These are phyloP conservation scores for Clarias macrocephalus DNA, from an alignment of 2,113 vertebrate genomes.

Conservation along the genomic window DNA sequence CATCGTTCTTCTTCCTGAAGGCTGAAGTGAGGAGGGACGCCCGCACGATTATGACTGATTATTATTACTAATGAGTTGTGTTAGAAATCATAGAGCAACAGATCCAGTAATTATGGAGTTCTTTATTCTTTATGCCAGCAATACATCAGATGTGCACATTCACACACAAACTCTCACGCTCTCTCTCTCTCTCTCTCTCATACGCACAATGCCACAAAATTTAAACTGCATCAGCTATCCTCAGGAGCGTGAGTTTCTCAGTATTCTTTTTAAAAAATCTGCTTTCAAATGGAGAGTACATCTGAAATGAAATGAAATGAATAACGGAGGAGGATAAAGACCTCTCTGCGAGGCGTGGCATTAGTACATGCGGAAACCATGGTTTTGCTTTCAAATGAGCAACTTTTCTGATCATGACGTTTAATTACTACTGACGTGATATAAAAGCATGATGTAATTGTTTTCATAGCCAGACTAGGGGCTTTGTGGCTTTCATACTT, in stretches of 20 bases:
- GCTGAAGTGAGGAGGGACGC: neutral
- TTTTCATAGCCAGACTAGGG: neutral
- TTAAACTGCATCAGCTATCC: neutral
- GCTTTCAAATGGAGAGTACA: constrained; percentile 10
- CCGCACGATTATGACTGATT: neutral
- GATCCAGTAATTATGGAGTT: constrained; percentile 54
- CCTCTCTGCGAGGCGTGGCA: neutral
- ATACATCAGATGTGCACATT: constrained; percentile 21
- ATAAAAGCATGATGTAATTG: neutral
- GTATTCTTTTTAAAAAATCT: constrained; percentile 7
- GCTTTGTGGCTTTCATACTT: no score
- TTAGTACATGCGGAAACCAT: neutral
- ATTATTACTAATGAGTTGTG: neutral
- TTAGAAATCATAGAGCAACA: neutral
- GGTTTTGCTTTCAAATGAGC: neutral
- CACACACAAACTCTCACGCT: constrained; percentile 3
- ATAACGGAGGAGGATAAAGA: neutral
- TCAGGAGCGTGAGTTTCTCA: neutral
- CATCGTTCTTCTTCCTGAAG: no score
- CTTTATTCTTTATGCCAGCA: constrained; percentile 69
- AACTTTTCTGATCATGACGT: neutral
- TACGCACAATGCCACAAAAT: constrained; percentile 26
- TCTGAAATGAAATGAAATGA: neutral
- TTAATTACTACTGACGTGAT: neutral
- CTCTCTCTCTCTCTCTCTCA: neutral